Conservation (phyloP, 2,113 vertebrate species). For the Strigops habroptila region DNA sequence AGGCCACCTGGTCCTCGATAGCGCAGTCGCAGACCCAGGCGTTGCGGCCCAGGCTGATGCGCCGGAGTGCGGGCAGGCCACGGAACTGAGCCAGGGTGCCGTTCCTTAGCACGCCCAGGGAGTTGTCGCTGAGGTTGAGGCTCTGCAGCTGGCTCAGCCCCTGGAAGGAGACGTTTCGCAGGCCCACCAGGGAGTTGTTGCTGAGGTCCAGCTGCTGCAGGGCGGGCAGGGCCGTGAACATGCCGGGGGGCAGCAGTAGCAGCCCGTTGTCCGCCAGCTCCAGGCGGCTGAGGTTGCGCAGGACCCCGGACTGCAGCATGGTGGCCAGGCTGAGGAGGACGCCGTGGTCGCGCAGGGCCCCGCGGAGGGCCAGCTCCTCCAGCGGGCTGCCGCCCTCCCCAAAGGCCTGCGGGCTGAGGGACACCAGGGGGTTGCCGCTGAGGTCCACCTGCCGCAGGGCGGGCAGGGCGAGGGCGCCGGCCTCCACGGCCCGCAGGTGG, state of each 20-base stretch:
- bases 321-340: constrained; percentile 55
- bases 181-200: constrained; percentile 84
- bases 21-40: constrained; percentile 89
- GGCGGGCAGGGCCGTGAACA: constrained; percentile 66
- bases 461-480: constrained; percentile 81
- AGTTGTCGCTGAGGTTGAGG: constrained; percentile 87
- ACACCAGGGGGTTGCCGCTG: constrained; percentile 80
- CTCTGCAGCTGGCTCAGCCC: constrained; percentile 66
- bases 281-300: constrained; percentile 75
- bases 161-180: constrained; percentile 75
- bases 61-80: constrained; percentile 57
- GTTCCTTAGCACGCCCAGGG: constrained; percentile 74
- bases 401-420: constrained; percentile 77
- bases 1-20: constrained; percentile 78
- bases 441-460: constrained; percentile 83
- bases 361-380: constrained; percentile 71
- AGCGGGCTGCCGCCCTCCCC: constrained; percentile 65
- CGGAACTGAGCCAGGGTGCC: constrained; percentile 71
- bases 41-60: constrained; percentile 76
- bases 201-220: constrained; percentile 82
- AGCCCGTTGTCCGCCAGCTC: constrained; percentile 84
- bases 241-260: constrained; percentile 73
- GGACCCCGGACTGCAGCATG: constrained; percentile 58
- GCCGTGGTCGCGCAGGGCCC: constrained; percentile 54
- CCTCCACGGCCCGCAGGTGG: constrained; percentile 75